phyloP scores from a whole-genome alignment of 2,797 vertebrate species.

The Trachops cirrhosus region DNA sequence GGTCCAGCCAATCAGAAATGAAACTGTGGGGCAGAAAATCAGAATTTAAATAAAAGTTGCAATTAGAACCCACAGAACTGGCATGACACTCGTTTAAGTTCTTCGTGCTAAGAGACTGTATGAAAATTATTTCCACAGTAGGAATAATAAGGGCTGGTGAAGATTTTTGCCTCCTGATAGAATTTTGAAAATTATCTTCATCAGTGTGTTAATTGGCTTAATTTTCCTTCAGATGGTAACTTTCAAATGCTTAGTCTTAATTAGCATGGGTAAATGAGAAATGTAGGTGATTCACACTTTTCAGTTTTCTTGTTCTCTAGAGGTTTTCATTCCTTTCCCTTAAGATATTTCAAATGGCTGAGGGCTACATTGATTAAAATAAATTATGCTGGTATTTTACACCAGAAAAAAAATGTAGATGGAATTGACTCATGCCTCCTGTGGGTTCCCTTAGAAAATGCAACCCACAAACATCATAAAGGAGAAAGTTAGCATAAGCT shows the following conservation, averaged over 20 bases:
- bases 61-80: slow-evolving; percentile 69
- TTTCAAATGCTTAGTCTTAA: slow-evolving; percentile 79
- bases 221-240: slow-evolving; percentile 79
- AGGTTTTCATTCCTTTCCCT: slow-evolving; percentile 69
- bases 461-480: slow-evolving; percentile 15
- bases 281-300: slow-evolving; percentile 75
- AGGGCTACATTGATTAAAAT: slow-evolving; percentile 79
- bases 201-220: slow-evolving; percentile 80
- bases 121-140: slow-evolving; percentile 67
- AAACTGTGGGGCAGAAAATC: slow-evolving; percentile 62
- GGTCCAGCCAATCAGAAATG: slow-evolving; percentile 64
- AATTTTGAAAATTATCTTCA: slow-evolving; percentile 80
- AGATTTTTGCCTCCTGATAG: slow-evolving; percentile 76
- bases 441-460: slow-evolving; percentile 43
- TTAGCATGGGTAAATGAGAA: slow-evolving; percentile 81
- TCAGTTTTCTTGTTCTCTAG: slow-evolving; percentile 70
- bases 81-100: slow-evolving; percentile 55
- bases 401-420: slow-evolving; percentile 64
- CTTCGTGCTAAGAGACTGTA: slow-evolving; percentile 52
- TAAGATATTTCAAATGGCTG: slow-evolving; percentile 74
- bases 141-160: slow-evolving; percentile 66
- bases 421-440: slow-evolving; percentile 52
- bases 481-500: neutral
- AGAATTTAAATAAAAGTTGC: slow-evolving; percentile 75
- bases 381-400: slow-evolving; percentile 69